Evolutionary conservation across 2,888 invertebrate genomes (phyloP), one percentile per base, ranked within the genome.

Genomic region (Hofmannophila pseudospretella): DNA sequence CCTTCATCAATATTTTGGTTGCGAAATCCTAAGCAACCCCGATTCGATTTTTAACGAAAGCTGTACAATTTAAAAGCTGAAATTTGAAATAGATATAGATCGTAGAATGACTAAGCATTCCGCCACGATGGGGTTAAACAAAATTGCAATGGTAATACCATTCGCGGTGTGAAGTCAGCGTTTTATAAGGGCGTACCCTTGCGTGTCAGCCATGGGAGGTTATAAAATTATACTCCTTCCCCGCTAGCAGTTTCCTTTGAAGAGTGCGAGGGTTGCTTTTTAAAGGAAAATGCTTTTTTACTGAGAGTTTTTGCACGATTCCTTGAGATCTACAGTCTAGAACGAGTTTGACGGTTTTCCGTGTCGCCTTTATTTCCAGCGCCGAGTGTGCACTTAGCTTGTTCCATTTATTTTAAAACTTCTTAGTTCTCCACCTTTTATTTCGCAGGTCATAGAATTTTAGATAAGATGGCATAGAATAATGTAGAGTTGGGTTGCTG

Each of bases 141-240:
- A 46, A 44, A 49, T 44, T 47, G 47, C 42, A 44, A 42, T 40
- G 36, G 34, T 43, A 45, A 47, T 19, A 33, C 11, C 29, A 20
- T 27, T 11, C 14, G 12, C n/a, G 13, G 25, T 11, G 36, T 36
- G 27, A 35, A 39, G 29, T 37, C 38, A 35, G 25, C 39, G 26
- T 28, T 39, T 34, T 30, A 34, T 32, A 7, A 34, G 38, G 37
- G 39, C 36, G 32, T 38, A 33, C 41, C 44, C 39, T 39, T 20
- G 32, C 39, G 38, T 42, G 34, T 35, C 2, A 4, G 22, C 27
- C 33, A n/a, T 25, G 28, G 32, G 19, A 29, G 19, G 28, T 39
- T 36, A 40, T 29, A 38, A 38, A 42, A 40, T 45, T 40, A 42
- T 25, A 29, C 35, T 11, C 14, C 34, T 26, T 28, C 32, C 23